phyloP scores from a whole-genome alignment of 2,797 vertebrate genomes.

The Rhyacichthys aspro region DNA sequence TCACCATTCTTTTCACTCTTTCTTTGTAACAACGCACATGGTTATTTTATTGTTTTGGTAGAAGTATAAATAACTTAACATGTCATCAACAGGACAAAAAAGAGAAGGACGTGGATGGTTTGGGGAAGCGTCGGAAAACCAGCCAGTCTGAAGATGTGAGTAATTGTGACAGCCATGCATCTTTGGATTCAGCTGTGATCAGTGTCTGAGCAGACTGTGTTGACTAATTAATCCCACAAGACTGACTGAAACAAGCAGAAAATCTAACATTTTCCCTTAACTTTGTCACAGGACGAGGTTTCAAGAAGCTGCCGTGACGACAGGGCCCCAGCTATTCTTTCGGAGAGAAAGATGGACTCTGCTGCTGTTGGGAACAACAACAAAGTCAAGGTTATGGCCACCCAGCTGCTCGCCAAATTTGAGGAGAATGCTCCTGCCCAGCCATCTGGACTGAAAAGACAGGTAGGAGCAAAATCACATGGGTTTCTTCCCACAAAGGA shows the following conservation, averaged over 20 bases:
- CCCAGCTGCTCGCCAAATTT: slow-evolving; percentile 95
- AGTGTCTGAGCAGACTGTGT: slow-evolving; percentile 4
- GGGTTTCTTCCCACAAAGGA: neutral
- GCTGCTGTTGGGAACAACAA: slow-evolving; percentile 85
- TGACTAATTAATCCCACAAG: slow-evolving; percentile 18
- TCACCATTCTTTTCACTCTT: neutral
- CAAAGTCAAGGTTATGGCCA: slow-evolving; percentile 98
- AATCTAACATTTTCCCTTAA: neutral
- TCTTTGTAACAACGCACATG: neutral
- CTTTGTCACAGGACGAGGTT: slow-evolving; percentile 83
- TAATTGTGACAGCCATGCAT: slow-evolving; percentile 28
- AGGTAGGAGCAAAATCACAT: slow-evolving; percentile 77
- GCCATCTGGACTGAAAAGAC: slow-evolving; percentile 85
- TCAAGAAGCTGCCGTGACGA: slow-evolving; percentile 81
- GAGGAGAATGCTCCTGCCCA: slow-evolving; percentile 91
- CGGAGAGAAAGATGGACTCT: slow-evolving; percentile 84
- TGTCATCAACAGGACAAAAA: slow-evolving; percentile 90
- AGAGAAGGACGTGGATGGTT: slow-evolving; percentile 90
- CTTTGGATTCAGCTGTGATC: slow-evolving; percentile 16
- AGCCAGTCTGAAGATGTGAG: slow-evolving; percentile 96
- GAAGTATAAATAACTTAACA: slow-evolving; percentile 30
- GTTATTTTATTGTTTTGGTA: neutral
- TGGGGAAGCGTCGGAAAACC: slow-evolving; percentile 95
- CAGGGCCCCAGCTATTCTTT: slow-evolving; percentile 76
- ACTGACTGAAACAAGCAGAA: neutral